phyloP scores from a whole-genome alignment of 1,140 invertebrate genomes.

The Bombus consobrinus region DNA sequence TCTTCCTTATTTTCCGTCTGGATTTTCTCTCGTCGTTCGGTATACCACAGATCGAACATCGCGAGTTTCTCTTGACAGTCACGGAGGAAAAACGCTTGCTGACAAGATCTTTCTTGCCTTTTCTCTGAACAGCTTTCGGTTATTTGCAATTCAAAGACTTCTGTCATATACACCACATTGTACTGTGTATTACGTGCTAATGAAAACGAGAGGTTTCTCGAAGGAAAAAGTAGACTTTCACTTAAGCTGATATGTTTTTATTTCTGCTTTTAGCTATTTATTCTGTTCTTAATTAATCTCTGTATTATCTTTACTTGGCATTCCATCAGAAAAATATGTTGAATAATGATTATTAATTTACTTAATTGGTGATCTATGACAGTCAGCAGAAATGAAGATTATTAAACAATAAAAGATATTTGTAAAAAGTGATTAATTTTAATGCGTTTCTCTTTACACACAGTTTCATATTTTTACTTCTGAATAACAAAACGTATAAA shows the following conservation, averaged over 20 bases:
- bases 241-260: neutral
- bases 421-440: too few species aligned
- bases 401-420: too few species aligned
- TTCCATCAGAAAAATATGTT: too few species aligned
- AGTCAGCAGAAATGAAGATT: too few species aligned
- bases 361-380: neutral
- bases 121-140: constrained; percentile 9
- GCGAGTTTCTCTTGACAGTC: neutral
- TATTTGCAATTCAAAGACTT: constrained; percentile 31
- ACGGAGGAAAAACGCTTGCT: neutral
- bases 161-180: constrained; percentile 23
- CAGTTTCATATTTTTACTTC: neutral
- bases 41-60: constrained; percentile 6
- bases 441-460: too few species aligned
- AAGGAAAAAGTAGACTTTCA: constrained; percentile 37
- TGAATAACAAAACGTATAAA: neutral
- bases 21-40: constrained; percentile 20
- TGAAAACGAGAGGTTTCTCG: constrained; percentile 27
- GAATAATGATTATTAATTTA: neutral
- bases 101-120: constrained; percentile 27
- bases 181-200: constrained; percentile 16
- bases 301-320: neutral
- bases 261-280: neutral
- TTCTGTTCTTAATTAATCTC: neutral
- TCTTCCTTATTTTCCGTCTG: constrained; percentile 49